Evolutionary conservation across 2,888 invertebrate genomes (phyloP).

Genomic region (Nasonovia ribisnigri): DNA sequence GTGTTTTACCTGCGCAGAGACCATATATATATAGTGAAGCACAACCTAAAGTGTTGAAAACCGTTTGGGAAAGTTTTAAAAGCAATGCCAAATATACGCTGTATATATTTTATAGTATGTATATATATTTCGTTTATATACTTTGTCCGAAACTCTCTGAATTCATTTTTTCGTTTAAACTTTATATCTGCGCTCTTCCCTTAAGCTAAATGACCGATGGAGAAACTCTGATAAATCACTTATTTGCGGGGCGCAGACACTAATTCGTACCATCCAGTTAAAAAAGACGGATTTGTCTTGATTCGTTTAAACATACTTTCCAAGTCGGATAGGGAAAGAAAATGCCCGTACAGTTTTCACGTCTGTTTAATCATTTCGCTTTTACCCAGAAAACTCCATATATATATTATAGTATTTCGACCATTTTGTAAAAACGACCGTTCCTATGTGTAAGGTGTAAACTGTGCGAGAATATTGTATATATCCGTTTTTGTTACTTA

Average conservation of each 20-base stretch:
- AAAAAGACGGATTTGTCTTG: slow-evolving; percentile 62
- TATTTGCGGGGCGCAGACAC: slow-evolving; percentile 36
- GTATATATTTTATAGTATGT: background rate
- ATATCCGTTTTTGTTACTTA: background rate
- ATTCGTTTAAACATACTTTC: slow-evolving; percentile 41
- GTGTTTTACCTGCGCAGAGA: slow-evolving; percentile 9
- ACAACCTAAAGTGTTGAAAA: background rate
- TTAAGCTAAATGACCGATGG: slow-evolving; percentile 63
- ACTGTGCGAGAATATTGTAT: background rate
- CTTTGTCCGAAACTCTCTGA: slow-evolving; percentile 4
- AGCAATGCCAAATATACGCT: slow-evolving; percentile 57
- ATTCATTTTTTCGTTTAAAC: slow-evolving; percentile 44
- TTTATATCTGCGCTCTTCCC: slow-evolving; percentile 35
- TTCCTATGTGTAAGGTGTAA: background rate
- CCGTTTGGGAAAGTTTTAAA: slow-evolving; percentile 51
- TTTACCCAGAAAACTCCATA: background rate
- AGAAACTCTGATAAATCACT: slow-evolving; percentile 61
- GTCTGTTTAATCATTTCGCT: background rate
- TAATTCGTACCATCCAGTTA: slow-evolving; percentile 56
- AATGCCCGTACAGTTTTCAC: slow-evolving; percentile 24
- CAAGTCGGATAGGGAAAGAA: slow-evolving; percentile 11
- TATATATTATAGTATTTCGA: background rate
- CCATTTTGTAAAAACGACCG: slow-evolving; percentile 5
- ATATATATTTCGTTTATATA: background rate
- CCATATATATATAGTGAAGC: background rate